phyloP scores from a whole-genome alignment of 2,888 invertebrate genomes.

The Diadegma fenestrale region DNA sequence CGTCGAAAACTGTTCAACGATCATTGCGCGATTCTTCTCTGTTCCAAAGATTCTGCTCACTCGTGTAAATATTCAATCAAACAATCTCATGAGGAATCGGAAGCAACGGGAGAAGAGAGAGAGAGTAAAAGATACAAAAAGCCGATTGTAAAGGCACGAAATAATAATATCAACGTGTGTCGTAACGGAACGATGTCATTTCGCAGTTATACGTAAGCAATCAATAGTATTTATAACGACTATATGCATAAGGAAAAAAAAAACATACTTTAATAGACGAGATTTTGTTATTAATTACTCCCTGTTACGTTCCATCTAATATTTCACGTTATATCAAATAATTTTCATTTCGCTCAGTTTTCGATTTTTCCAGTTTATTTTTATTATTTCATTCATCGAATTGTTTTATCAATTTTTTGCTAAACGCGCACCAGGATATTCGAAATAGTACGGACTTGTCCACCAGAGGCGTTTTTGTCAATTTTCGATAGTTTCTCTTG shows the following conservation, averaged over 20 bases:
- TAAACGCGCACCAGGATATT: not conserved
- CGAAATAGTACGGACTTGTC: not conserved
- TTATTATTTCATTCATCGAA: not conserved
- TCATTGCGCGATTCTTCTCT: conserved; percentile 69
- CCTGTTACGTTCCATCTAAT: not conserved
- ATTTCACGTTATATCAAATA: not conserved
- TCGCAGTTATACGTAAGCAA: conserved; percentile 58
- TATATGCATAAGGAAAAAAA: conserved; percentile 67
- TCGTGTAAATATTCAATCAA: conserved; percentile 69
- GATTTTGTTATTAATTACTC: conserved; percentile 41
- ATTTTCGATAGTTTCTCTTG: conserved; percentile 1
- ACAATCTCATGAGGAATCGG: conserved; percentile 50
- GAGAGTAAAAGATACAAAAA: conserved; percentile 8
- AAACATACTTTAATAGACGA: conserved; percentile 68
- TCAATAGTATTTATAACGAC: conserved; percentile 75
- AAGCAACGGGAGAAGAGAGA: conserved; percentile 33
- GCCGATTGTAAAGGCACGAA: conserved; percentile 13
- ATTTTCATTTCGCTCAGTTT: not conserved
- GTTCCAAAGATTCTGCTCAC: conserved; percentile 72
- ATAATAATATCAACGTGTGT: conserved; percentile 46
- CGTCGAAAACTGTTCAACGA: conserved; percentile 55
- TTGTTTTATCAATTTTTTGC: too few species aligned
- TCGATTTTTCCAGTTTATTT: not conserved
- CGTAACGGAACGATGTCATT: conserved; percentile 51
- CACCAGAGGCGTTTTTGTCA: not conserved